Percentiles rank a stretch among this genome's conserved stretches.
These are phyloP conservation scores for Ganaspis brasiliensis DNA, from an alignment of 2,888 invertebrate species.

Conservation along the genomic window DNA sequence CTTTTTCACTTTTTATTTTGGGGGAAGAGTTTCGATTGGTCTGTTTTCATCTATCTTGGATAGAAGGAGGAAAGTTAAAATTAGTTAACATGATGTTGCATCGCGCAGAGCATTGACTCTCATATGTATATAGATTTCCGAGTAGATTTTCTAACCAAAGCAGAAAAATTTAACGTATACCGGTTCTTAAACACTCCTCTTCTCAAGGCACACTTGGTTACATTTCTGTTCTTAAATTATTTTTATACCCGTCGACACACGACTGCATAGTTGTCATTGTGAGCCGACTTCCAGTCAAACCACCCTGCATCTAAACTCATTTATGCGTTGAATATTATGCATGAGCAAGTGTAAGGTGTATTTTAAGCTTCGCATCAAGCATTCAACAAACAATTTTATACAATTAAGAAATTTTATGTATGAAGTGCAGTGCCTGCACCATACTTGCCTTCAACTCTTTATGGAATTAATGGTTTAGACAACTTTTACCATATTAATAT, in stretches of 20 bases:
- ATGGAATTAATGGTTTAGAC: too few species aligned
- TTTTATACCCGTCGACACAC: conserved; percentile 19
- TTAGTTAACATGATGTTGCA: conserved; percentile 65
- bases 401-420: conserved; percentile 1
- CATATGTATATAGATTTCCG: conserved; percentile 4
- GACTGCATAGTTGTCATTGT: conserved; percentile 1
- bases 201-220: background rate
- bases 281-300: conserved; percentile 7
- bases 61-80: conserved; percentile 64
- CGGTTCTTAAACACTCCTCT: conserved; percentile 17
- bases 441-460: too few species aligned
- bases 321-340: background rate
- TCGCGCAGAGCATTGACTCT: conserved; percentile 63
- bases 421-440: background rate
- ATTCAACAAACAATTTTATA: conserved; percentile 3
- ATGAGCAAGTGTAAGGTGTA: conserved; percentile 4
- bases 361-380: background rate
- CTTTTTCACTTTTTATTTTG: conserved; percentile 52
- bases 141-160: conserved; percentile 23
- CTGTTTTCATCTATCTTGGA: conserved; percentile 63
- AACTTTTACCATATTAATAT: too few species aligned
- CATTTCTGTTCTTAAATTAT: conserved; percentile 27
- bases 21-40: conserved; percentile 53
- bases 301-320: conserved; percentile 2
- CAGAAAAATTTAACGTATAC: conserved; percentile 22